A percentile compares a stretch with the other conserved stretches of the same genome.
These are phyloP conservation scores for Eremobia ochroleuca DNA, from an alignment of 2,888 invertebrate species.

Conservation along the genomic window DNA sequence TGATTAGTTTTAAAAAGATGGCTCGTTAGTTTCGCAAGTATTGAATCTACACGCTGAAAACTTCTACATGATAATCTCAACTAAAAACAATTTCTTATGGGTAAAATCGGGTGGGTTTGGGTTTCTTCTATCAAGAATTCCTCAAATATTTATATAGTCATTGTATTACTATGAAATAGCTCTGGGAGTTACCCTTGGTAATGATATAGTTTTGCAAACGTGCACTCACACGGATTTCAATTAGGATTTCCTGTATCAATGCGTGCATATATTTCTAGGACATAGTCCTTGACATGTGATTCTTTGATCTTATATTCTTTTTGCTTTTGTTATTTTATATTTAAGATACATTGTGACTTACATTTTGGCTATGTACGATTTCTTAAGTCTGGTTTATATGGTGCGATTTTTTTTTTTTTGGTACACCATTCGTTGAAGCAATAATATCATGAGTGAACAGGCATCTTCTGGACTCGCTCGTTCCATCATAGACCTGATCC, in stretches of 20 bases:
- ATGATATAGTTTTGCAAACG: constrained; percentile 11
- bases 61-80: neutral
- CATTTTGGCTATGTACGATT: neutral
- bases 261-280: constrained; percentile 12
- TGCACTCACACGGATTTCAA: constrained; percentile 45
- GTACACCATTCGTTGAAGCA: neutral
- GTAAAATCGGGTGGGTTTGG: neutral
- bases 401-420: neutral
- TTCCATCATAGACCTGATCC: neutral
- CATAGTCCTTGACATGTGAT: constrained; percentile 37
- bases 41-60: neutral
- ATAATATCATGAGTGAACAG: neutral
- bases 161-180: too few relatives aligned
- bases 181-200: constrained; percentile 17
- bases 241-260: constrained; percentile 58
- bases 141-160: neutral
- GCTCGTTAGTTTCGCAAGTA: neutral
- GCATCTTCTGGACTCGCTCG: neutral
- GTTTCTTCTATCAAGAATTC: neutral
- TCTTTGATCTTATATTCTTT: neutral
- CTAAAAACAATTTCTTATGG: neutral
- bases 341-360: neutral
- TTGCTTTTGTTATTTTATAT: neutral
- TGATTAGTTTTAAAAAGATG: neutral
- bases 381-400: neutral